Conservation (phyloP, 2,797 vertebrate species). For the Phalanger gymnotis region DNA sequence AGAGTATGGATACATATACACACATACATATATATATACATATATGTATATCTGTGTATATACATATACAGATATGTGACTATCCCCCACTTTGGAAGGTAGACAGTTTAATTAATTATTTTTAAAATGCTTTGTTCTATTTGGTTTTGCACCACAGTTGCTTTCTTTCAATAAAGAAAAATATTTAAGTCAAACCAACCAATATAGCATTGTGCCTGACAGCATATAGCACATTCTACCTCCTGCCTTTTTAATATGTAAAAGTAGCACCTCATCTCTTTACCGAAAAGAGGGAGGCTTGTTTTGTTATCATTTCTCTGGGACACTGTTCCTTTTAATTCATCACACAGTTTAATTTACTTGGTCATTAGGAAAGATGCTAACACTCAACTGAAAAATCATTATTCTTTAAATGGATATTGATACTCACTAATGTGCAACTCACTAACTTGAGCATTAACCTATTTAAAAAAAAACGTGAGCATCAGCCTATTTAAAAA, state of each 20-base stretch:
- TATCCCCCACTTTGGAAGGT: not conserved
- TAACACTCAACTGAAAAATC: conserved; percentile 46
- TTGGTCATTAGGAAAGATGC: conserved; percentile 38
- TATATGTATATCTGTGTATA: not conserved
- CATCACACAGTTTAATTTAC: conserved; percentile 20
- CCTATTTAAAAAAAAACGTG: conserved; percentile 44
- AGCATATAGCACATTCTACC: not conserved
- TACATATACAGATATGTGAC: not conserved
- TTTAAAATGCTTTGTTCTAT: not conserved
- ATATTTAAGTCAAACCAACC: not conserved
- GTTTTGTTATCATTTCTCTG: not conserved
- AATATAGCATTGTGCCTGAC: not conserved
- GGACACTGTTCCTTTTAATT: not conserved
- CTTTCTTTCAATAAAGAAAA: not conserved
- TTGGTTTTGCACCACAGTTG: not conserved
- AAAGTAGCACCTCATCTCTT: not conserved
- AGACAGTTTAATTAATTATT: not conserved
- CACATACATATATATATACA: not conserved
- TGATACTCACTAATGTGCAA: conserved; percentile 15
- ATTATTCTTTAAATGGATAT: conserved; percentile 28
- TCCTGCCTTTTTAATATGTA: not conserved
- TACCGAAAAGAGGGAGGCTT: not conserved
- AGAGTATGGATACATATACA: not conserved
- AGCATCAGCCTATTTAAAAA: conserved; percentile 44
- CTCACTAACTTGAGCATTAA: conserved; percentile 18